phyloP scores from a whole-genome alignment of 2,113 vertebrate species.

The Tenrec ecaudatus region DNA sequence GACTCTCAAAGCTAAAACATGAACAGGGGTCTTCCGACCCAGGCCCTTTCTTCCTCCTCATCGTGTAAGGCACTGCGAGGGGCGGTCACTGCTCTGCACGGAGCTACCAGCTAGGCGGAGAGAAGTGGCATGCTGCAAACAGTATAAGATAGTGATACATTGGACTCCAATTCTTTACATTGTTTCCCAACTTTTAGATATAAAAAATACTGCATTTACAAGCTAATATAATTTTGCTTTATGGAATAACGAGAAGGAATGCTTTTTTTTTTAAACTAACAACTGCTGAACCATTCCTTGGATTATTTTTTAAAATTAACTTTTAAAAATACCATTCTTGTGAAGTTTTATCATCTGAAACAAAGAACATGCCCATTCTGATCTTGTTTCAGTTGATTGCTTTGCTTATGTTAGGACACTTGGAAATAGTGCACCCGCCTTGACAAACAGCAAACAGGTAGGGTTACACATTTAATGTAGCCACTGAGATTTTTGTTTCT shows the following conservation, averaged over 20 bases:
- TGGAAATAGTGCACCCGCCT: slow-evolving; percentile 20
- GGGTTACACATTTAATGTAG: neutral
- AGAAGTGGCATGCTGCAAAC: neutral
- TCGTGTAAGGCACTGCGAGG: neutral
- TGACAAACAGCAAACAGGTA: neutral
- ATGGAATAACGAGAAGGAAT: slow-evolving; percentile 1
- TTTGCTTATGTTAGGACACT: slow-evolving; percentile 19
- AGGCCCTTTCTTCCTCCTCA: neutral
- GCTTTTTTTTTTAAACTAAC: neutral
- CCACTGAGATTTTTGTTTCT: neutral
- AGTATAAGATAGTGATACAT: neutral
- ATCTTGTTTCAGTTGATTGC: neutral
- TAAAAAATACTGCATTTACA: neutral
- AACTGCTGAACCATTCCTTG: neutral
- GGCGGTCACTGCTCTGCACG: neutral
- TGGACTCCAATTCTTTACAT: neutral
- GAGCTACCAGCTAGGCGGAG: neutral
- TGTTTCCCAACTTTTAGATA: neutral
- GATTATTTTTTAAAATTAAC: slow-evolving; percentile 22
- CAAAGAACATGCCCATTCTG: neutral
- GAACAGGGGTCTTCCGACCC: neutral
- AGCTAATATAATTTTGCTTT: slow-evolving; percentile 13
- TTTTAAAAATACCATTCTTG: slow-evolving; percentile 1
- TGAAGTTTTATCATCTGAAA: slow-evolving; percentile 34
- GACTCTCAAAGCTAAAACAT: neutral